Evolutionary conservation across 2,113 vertebrate genomes (phyloP).

Genomic region (Ceyx margarethae): DNA sequence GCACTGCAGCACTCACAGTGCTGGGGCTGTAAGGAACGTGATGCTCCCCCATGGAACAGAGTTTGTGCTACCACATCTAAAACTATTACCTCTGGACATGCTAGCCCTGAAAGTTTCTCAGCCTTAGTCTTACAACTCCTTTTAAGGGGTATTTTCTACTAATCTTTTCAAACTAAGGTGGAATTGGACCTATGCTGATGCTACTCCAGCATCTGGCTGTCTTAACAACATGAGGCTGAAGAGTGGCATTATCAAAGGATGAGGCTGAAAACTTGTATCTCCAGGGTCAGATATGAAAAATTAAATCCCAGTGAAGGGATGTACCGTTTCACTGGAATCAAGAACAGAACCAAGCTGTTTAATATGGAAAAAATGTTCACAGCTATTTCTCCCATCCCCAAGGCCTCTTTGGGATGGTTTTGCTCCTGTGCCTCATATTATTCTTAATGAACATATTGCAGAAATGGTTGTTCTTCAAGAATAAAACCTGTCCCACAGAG

Average conservation of each 20-base stretch:
- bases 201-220: not conserved
- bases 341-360: not conserved
- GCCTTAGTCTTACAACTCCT: not conserved
- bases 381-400: not conserved
- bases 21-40: not conserved
- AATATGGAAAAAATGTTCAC: not conserved
- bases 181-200: not conserved
- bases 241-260: not conserved
- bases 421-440: not conserved
- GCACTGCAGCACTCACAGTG: not conserved
- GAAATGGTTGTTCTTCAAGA: not conserved
- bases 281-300: not conserved
- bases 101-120: not conserved
- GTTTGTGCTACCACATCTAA: not conserved
- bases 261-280: not conserved
- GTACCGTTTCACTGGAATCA: not conserved
- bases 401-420: not conserved
- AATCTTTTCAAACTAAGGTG: not conserved
- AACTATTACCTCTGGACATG: not conserved
- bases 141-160: not conserved
- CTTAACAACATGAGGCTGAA: not conserved
- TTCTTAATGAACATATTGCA: not conserved
- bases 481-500: not conserved
- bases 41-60: not conserved
- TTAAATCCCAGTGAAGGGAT: not conserved